Base-by-base conservation (phyloP, 2,888 invertebrate genomes). In the Synergus gifuensis region DNA sequence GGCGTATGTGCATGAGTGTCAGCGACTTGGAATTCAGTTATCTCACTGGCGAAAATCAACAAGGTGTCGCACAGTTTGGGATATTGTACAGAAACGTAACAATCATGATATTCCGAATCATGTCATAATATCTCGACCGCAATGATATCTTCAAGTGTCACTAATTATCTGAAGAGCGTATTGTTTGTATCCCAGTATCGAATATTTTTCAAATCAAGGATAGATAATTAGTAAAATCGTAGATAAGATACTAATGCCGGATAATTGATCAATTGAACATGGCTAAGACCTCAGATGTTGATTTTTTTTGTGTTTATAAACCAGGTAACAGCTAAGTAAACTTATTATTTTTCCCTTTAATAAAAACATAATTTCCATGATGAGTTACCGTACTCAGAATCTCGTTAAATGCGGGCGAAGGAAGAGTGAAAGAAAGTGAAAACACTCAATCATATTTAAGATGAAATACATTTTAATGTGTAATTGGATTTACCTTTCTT, bases 1-100 rank as follows among this genome's bases (percentile, higher is more conserved):
- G 78, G 98, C 98, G 3, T 98, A 98, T 90, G 96, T 97, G 0
- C 95, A 97, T 84, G 97, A 97, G 91, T 98, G 98, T 90, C 94
- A 95, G 83, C 94, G 97, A 36, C 92, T 96, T 62, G 97, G 97
- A 0, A 96, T 96, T 0, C 93, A 94, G 81, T 93, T 97, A 73
- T 93, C 93, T 0, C 94, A 95, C 84, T 98, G 98, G 98, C 94
- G 95, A 81, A 93, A 93, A 73, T 93, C 94, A 18, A 95, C 96
- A 76, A 94, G 94, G 89, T 97, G 97, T 89, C 64, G 16, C 36
- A 42, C 64, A 8, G 40, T 64, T 64, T 64, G 64, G 64, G 64
- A 64, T 40, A 64, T 42, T 40, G 40, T 64, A 40, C 40, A n/a
- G 16, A 36, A 40, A 64, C 64, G 64, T 40, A 64, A 40, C 9